Base-by-base conservation (phyloP, 2,113 vertebrate species). In the Rhipidura dahli region DNA sequence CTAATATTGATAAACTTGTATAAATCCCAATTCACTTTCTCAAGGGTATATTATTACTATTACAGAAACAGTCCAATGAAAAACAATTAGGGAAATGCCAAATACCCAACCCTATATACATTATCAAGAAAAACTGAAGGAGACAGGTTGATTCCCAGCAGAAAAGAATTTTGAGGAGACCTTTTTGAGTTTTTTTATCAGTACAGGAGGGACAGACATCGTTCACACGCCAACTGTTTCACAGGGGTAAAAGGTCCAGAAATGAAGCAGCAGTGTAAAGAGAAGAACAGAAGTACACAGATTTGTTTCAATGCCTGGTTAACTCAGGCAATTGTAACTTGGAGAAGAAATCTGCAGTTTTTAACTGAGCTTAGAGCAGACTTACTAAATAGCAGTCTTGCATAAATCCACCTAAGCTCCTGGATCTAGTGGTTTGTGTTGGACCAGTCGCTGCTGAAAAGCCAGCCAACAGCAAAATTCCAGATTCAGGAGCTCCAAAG, bases 221-320 rank as follows among this genome's bases (percentile, higher is more conserved):
- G 1, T 93, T 96, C 93, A 76, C 89, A 96, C 20, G 0, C 96
- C 90, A 96, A 91, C 92, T 94, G 94, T 91, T 96, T 96, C 95
- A 91, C 92, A 87, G 78, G 80, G 84, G 65, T 84, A 94, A 97
- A 79, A 82, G 93, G 89, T 87, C 61, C 64, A 90, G 85, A 90
- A 91, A 91, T 3, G 33, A 90, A 83, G 71, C 18, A 85, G 35
- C 75, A 83, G 85, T 47, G 54, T 77, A 83, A 93, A 85, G 87
- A 83, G 60, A 87, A 90, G 61, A 94, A 90, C 20, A 96, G 57
- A 89, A 94, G 45, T 68, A 93, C 83, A 88, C 56, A 95, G 73
- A 91, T 81, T 73, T 88, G 56, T 56, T 92, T 91, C 39, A 42
- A 66, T 83, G 88, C 51, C 75, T 90, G 27, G 18, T 86, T 81